phyloP scores from a whole-genome alignment of 2,888 invertebrate genomes.

The Aphodius sticticus region DNA sequence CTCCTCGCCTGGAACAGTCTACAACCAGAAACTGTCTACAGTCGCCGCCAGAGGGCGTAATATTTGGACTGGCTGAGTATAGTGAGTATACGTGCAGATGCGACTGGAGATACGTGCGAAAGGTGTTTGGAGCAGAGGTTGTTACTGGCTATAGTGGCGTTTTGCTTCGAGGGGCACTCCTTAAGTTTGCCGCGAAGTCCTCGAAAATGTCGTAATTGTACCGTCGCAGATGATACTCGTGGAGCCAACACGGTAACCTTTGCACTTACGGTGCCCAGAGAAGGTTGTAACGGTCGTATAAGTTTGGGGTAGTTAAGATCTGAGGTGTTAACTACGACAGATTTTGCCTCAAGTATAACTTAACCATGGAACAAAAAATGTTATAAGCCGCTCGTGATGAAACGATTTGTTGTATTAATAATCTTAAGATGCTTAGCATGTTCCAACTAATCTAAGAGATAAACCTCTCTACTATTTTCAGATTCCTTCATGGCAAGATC shows the following conservation, averaged over 20 bases:
- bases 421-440: too few species aligned
- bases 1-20: slow-evolving; percentile 36
- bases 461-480: too few species aligned
- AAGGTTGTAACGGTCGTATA: neutral
- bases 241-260: neutral
- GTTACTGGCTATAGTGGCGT: neutral
- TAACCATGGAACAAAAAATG: too few species aligned
- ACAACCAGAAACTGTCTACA: neutral
- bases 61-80: neutral
- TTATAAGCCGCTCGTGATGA: too few species aligned
- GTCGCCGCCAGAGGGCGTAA: neutral
- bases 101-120: neutral
- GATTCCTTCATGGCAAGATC: too few species aligned
- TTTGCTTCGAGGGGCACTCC: slow-evolving; percentile 4
- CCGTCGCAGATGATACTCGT: neutral
- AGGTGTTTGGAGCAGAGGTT: neutral
- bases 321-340: neutral
- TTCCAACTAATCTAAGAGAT: too few species aligned
- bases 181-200: neutral
- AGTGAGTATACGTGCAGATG: neutral
- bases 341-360: neutral
- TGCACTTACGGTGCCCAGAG: neutral
- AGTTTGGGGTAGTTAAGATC: neutral
- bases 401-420: too few species aligned
- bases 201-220: slow-evolving; percentile 4